Base-by-base conservation (phyloP, 2,113 vertebrate genomes). In the Quiscalus mexicanus region DNA sequence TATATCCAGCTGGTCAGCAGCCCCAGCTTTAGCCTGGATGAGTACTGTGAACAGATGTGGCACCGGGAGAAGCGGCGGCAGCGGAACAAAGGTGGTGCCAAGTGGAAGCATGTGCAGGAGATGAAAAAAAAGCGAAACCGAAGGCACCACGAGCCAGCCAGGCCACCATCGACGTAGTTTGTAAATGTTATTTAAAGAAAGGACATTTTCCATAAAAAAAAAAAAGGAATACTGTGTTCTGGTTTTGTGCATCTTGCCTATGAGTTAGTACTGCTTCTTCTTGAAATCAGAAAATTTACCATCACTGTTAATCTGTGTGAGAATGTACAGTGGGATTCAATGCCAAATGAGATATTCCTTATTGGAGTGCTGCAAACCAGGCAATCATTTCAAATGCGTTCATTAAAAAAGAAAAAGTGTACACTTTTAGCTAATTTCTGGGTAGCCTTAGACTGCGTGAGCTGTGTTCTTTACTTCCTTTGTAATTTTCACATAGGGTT, bases 101-200 rank as follows among this genome's bases (percentile, higher is more conserved):
- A 99, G 83, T 99, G 99, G 99, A 99, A 99, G 95, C 99, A 99
- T 67, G 97, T 99, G 59, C 99, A 99, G 96, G 99, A 99, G 95
- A 98, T 99, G 95, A 99, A 99, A 97, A 99, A 99, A 97, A 99
- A 98, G 93, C 96, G 99, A 83, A 99, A 99, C 91, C 97, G 99
- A 88, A 98, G 99, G 64, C 99, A 99, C 94, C 99, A 99, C 45
- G 98, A 97, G 55, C 89, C 91, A 73, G 95, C 37, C 89, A 92
- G 55, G 67, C 96, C 37, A 79, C 92, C 62, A 1, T 96, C 98
- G 15, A 98, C 97, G 24, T 98, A 98, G 97, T 95, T 89, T 95
- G 78, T 76, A 84, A 93, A 74, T 79, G 91, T 76, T 96, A 85
- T 96, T 97, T 96, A 96, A 97, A 90, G 63, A 93, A 85, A 95